Evolutionary conservation across 1,140 invertebrate genomes (phyloP).

Genomic region (Pseudomyrmex cubaensis): DNA sequence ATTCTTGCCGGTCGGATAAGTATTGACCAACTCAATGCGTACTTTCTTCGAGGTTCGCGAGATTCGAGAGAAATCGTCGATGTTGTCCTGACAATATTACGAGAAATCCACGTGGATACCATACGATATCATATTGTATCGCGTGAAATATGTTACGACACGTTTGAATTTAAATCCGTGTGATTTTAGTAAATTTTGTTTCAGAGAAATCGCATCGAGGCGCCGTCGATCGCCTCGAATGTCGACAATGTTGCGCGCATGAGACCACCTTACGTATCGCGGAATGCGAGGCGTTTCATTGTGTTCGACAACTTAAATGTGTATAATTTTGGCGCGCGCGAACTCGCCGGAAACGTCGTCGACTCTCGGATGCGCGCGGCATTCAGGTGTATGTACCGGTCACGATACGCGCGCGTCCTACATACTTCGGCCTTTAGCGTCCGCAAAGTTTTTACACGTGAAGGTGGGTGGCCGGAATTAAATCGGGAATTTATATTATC

Average conservation of each 20-base stretch:
- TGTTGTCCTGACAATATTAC: slow-evolving; percentile 14
- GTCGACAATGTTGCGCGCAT: slow-evolving; percentile 19
- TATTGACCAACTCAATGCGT: slow-evolving; percentile 51
- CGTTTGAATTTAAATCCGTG: slow-evolving; percentile 56
- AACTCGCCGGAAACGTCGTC: slow-evolving; percentile 38
- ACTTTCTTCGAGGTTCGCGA: background rate
- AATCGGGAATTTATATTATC: slow-evolving; percentile 56
- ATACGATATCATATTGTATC: slow-evolving; percentile 54
- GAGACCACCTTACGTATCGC: slow-evolving; percentile 47
- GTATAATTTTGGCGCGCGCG: slow-evolving; percentile 54
- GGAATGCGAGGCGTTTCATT: slow-evolving; percentile 53
- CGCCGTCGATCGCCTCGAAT: slow-evolving; percentile 19
- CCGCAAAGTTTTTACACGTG: slow-evolving; percentile 41
- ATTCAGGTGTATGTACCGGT: slow-evolving; percentile 55
- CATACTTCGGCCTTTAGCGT: slow-evolving; percentile 49
- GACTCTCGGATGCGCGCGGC: slow-evolving; percentile 45
- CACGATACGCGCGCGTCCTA: slow-evolving; percentile 45
- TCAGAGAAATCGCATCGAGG: slow-evolving; percentile 48
- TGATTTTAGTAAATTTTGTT: slow-evolving; percentile 58
- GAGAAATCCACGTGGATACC: slow-evolving; percentile 22
- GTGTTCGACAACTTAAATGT: slow-evolving; percentile 55
- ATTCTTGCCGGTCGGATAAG: slow-evolving; percentile 33
- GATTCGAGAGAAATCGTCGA: slow-evolving; percentile 52
- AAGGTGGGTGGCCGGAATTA: slow-evolving; percentile 54
- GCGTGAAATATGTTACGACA: slow-evolving; percentile 52